Conservation (phyloP, 2,797 vertebrate genomes). For the Lepus oiostolus region DNA sequence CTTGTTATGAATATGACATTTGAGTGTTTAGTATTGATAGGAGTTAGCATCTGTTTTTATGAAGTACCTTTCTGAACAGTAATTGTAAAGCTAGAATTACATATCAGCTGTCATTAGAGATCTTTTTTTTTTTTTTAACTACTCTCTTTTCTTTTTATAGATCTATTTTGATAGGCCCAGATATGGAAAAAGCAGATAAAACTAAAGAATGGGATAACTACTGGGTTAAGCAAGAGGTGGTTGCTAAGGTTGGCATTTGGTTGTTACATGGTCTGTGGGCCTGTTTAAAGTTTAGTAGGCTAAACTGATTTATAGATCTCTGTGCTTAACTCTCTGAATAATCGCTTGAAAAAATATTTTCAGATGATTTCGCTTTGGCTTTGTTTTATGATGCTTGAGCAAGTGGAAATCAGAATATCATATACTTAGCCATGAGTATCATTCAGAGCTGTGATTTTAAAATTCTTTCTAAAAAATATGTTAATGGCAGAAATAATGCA, state of each 20-base stretch:
- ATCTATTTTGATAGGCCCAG: background rate
- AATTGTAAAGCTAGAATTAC: background rate
- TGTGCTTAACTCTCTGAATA: constrained; percentile 32
- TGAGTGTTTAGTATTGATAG: constrained; percentile 22
- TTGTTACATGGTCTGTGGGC: background rate
- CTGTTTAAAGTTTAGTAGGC: background rate
- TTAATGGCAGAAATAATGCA: constrained; percentile 50
- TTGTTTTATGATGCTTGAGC: constrained; percentile 31
- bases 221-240: background rate
- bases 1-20: background rate
- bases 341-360: constrained; percentile 19
- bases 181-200: background rate
- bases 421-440: background rate
- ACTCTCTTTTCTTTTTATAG: background rate
- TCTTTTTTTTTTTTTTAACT: background rate
- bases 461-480: background rate
- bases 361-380: constrained; percentile 24
- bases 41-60: constrained; percentile 2
- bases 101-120: background rate
- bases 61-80: background rate
- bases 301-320: background rate
- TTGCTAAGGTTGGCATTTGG: background rate
- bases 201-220: background rate
- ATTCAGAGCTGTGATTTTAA: constrained; percentile 2
- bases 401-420: constrained; percentile 37